Conservation (phyloP, 1,140 invertebrate species). For the Euglossa dilemma region DNA sequence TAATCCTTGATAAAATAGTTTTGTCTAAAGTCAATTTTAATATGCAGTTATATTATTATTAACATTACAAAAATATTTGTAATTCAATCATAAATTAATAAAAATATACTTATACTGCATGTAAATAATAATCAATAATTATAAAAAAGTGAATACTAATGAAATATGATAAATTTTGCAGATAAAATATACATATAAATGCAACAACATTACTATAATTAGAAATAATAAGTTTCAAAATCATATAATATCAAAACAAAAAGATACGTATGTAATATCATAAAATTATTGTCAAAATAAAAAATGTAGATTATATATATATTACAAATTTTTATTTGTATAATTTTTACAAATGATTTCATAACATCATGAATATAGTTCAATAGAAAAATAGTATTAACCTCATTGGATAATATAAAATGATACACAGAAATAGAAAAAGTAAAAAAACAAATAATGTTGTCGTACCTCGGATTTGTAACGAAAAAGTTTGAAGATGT, state of each 20-base stretch:
- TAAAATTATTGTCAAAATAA: neutral
- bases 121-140: neutral
- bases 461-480: constrained; percentile 70
- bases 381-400: constrained; percentile 8
- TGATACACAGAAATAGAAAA: neutral
- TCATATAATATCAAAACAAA: neutral
- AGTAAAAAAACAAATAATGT: constrained; percentile 9
- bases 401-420: constrained; percentile 1
- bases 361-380: neutral
- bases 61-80: no score
- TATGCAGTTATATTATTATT: no score
- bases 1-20: neutral
- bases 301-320: neutral
- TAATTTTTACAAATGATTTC: neutral
- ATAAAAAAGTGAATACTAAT: neutral
- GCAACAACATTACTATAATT: neutral
- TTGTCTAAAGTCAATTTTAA: neutral
- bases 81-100: neutral
- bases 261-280: neutral
- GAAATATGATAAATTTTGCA: neutral
- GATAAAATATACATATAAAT: neutral
- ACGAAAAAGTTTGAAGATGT: constrained; percentile 61
- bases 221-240: neutral
- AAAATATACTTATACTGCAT: neutral
- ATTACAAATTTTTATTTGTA: neutral